Evolutionary conservation across 2,888 invertebrate species (phyloP), one percentile per base, ranked within the genome.

Genomic region (Amiota communis): DNA sequence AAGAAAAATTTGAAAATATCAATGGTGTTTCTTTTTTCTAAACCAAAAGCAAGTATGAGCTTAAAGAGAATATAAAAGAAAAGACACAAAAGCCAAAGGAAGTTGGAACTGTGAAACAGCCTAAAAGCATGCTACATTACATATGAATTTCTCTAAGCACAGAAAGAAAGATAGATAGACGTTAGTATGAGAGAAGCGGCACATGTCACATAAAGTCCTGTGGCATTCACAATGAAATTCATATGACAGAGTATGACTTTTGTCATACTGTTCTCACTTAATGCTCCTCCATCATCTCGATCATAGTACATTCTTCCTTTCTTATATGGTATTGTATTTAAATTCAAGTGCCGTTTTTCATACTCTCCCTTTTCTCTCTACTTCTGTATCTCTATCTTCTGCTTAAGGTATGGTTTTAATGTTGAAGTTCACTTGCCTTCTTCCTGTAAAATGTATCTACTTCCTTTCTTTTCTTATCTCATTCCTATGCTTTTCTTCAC

Each of bases 391-490:
- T 53, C 8, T 9, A 53, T 57, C 2, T 51, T n/a, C 1, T 51
- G n/a, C 53, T n/a, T n/a, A 8, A 2, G 12, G 53, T 51, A n/a
- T 8, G n/a, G 20, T 53, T 68, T 13, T 64, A 64, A 68, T 36
- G 67, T 2, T 68, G 13, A 12, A 11, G n/a, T 51, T 47, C 6
- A 1, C 1, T 23, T 15, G 17, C 64, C 47, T 36, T 46, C 47
- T 64, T 64, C 64, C 64, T 64, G 64, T 64, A 64, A 64, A 64
- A 17, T 59, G 59, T 59, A 15, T 13, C 53, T 53, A 47, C 64
- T 64, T 64, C 47, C 47, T 64, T 48, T 49, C 17, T 12, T 49
- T 46, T 67, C n/a, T n/a, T n/a, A n/a, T 67, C 12, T 13, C 36
- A 36, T 61, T 13, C 36, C 23, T 9, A 2, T 23, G 9, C 23